Evolutionary conservation across 2,797 vertebrate genomes (phyloP), one percentile per base, ranked within the genome.

Genomic region (Chanos chanos): DNA sequence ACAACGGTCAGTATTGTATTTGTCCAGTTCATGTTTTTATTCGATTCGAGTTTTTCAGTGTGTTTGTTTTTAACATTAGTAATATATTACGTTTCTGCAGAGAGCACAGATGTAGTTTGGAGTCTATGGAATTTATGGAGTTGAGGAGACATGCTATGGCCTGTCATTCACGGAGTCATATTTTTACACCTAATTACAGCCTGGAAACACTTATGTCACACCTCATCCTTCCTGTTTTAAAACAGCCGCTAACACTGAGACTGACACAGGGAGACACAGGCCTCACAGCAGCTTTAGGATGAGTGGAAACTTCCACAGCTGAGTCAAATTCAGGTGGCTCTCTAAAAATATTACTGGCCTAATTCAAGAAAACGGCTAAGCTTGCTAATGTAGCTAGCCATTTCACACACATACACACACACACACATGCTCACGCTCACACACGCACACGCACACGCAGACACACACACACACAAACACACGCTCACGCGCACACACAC

Each of bases 121-220:
- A 25, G 18, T 19, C 44, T 30, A 16, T 31, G 45, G 27, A 39
- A 19, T 34, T 16, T 3, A 74, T 56, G 62, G 73, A 81, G 72
- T 39, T 68, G 74, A 80, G 64, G 67, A 68, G 83, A 72, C 36
- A 10, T 34, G 27, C 19, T 30, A 61, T 52, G 44, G 58, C 51
- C 60, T 75, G 59, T 49, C 64, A 71, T 68, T 76, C 25, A 77
- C 62, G 44, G 7, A 56, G 39, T 45, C 47, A 33, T 68, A 74
- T 53, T 79, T 85, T 83, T 81, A 80, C 73, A 66, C 58, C n/a
- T 1, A 33, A 68, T 77, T 74, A 75, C 39, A 74, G 64, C 52
- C 71, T 78, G 77, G 79, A 87, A 82, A 84, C 64, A 31, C 51
- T 31, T 80, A 73, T 80, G 76, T 87, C 81, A 83, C 65, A 44